Evolutionary conservation across 53 echinoderm and acorn worm species (phyloP).

Genomic region (Apostichopus leukothele): DNA sequence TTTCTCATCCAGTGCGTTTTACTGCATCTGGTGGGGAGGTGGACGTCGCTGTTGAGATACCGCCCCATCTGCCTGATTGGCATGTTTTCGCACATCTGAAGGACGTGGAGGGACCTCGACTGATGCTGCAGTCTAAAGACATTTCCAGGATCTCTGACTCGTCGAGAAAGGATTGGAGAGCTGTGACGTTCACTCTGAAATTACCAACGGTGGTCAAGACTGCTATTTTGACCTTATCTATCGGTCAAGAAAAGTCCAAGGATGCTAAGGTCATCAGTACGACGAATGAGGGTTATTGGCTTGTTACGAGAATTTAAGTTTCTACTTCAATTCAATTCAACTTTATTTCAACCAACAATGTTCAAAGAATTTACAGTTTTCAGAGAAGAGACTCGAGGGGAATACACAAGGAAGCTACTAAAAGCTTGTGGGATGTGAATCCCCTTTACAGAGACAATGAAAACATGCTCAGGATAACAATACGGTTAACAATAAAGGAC

Average conservation of each 20-base stretch:
- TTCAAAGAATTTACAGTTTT: too few relatives aligned
- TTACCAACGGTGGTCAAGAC: slow-evolving; percentile 27
- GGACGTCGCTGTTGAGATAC: slow-evolving; percentile 30
- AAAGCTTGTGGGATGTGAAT: too few relatives aligned
- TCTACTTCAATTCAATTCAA: not conserved
- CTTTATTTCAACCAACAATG: too few relatives aligned
- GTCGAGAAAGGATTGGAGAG: slow-evolving; percentile 3
- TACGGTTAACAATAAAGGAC: too few relatives aligned
- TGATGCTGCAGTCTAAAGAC: slow-evolving; percentile 8
- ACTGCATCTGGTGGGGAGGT: slow-evolving; percentile 11
- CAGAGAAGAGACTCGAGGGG: too few relatives aligned
- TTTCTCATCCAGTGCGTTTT: slow-evolving; percentile 43
- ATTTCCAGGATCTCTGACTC: slow-evolving; percentile 21
- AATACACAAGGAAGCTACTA: too few relatives aligned
- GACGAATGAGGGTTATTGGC: slow-evolving; percentile 39
- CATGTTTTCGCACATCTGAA: slow-evolving; percentile 38
- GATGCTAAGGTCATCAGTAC: slow-evolving; percentile 23
- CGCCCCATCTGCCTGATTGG: slow-evolving; percentile 13
- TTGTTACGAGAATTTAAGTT: slow-evolving; percentile 19
- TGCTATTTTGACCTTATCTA: slow-evolving; percentile 17
- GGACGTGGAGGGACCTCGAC: slow-evolving; percentile 29
- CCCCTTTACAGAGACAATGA: too few relatives aligned
- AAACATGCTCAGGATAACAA: too few relatives aligned
- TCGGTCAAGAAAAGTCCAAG: slow-evolving; percentile 24
- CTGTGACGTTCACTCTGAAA: slow-evolving; percentile 5